A percentile compares a stretch with the other conserved stretches of the same genome.
Evolutionary conservation across 2,113 vertebrate species (phyloP).

Genomic region (Aleadryas rufinucha): DNA sequence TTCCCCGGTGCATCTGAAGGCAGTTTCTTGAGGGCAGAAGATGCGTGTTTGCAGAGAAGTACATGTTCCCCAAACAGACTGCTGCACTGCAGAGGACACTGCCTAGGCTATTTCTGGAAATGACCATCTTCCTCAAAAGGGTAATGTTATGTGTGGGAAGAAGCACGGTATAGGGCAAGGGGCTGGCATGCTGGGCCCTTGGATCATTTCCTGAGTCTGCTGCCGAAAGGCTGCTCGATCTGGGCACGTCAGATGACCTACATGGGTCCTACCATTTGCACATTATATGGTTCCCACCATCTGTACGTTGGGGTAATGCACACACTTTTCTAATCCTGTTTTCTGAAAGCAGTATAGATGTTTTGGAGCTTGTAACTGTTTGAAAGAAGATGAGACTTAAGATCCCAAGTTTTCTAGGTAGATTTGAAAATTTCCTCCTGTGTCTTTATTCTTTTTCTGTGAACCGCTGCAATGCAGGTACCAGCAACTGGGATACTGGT

Average conservation of each 20-base stretch:
- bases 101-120: conserved; percentile 21
- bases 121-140: conserved; percentile 30
- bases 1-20: neutral
- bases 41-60: neutral
- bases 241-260: conserved; percentile 17
- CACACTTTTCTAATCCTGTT: neutral
- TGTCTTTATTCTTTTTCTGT: neutral
- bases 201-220: neutral
- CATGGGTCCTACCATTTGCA: conserved; percentile 33
- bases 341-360: neutral
- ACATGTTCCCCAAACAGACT: neutral
- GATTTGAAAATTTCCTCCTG: neutral
- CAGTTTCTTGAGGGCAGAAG: conserved; percentile 9
- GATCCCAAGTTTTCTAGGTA: neutral
- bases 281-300: neutral
- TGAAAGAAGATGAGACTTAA: neutral
- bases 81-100: conserved; percentile 1
- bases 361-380: neutral
- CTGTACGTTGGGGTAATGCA: neutral
- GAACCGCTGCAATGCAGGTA: neutral
- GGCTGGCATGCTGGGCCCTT: conserved; percentile 30
- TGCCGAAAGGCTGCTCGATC: neutral
- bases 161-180: neutral
- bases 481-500: neutral
- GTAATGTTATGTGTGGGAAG: conserved; percentile 20